These are phyloP conservation scores for Opisthocomus hoazin DNA, from an alignment of 2,113 vertebrate species.

Conservation along the genomic window DNA sequence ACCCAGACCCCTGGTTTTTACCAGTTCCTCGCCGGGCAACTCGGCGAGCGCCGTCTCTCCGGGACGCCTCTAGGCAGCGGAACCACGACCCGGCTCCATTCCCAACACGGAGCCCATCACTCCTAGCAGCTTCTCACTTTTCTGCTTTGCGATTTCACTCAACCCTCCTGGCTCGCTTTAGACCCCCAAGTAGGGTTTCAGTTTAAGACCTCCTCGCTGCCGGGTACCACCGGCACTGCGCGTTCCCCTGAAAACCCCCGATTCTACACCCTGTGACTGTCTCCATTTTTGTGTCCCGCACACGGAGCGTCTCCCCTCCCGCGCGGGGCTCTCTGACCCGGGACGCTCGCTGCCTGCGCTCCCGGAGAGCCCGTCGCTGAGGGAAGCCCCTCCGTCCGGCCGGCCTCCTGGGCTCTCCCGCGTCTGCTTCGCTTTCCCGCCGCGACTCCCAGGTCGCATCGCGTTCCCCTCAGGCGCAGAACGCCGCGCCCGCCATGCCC, in stretches of 20 bases:
- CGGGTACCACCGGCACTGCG: background rate
- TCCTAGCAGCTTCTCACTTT: background rate
- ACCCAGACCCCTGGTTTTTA: accelerated
- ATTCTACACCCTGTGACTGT: background rate
- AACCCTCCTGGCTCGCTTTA: background rate
- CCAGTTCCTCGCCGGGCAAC: too few relatives aligned
- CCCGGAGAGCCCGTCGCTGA: accelerated
- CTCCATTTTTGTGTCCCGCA: too few relatives aligned
- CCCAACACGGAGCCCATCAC: background rate
- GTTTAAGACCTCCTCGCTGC: background rate
- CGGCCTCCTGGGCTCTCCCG: background rate
- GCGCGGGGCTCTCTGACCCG: background rate
- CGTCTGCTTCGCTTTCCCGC: background rate
- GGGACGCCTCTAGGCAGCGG: background rate
- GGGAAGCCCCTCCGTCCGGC: background rate
- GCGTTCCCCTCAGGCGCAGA: too few relatives aligned
- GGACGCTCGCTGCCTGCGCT: background rate
- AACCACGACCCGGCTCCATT: background rate
- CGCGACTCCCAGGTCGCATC: background rate
- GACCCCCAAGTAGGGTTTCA: background rate
- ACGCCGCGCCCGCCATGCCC: background rate
- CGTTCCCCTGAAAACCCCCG: background rate
- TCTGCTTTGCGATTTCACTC: background rate
- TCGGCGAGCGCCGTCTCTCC: too few relatives aligned
- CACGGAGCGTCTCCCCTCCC: background rate